These are phyloP conservation scores for Psilopsiagon aymara DNA, from an alignment of 2,113 vertebrate species.

Conservation along the genomic window DNA sequence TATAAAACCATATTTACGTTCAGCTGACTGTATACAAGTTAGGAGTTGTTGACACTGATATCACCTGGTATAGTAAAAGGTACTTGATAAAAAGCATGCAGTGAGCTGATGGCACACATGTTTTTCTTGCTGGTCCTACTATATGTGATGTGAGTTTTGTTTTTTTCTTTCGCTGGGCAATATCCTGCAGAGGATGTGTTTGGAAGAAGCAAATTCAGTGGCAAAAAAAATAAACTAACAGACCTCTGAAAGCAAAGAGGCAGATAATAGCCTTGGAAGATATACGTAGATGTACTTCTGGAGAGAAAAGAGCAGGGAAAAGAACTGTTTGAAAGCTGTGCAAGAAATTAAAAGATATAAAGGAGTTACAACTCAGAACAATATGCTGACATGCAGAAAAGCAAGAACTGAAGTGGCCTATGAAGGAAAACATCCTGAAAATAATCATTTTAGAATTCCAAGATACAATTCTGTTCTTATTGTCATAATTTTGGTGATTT, in stretches of 20 bases:
- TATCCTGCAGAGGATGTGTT: background rate
- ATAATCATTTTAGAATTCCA: background rate
- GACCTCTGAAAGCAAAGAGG: background rate
- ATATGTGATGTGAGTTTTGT: background rate
- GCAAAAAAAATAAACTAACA: background rate
- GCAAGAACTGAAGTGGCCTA: background rate
- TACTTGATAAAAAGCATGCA: background rate
- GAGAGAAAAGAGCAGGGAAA: background rate
- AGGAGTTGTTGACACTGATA: background rate
- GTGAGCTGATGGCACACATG: background rate
- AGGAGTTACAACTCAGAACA: background rate
- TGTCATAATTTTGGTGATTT: background rate
- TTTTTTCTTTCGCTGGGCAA: background rate
- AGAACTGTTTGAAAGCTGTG: background rate
- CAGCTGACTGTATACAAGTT: background rate
- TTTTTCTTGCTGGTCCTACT: background rate
- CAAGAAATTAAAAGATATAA: background rate
- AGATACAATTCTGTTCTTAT: background rate
- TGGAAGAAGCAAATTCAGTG: background rate
- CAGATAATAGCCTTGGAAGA: background rate
- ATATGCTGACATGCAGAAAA: background rate
- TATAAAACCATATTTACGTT: background rate
- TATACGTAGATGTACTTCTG: background rate
- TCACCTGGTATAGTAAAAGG: background rate
- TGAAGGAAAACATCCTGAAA: background rate